These are phyloP conservation scores for Hylomyscus alleni DNA, from an alignment of 2,797 vertebrate genomes.

Conservation along the genomic window DNA sequence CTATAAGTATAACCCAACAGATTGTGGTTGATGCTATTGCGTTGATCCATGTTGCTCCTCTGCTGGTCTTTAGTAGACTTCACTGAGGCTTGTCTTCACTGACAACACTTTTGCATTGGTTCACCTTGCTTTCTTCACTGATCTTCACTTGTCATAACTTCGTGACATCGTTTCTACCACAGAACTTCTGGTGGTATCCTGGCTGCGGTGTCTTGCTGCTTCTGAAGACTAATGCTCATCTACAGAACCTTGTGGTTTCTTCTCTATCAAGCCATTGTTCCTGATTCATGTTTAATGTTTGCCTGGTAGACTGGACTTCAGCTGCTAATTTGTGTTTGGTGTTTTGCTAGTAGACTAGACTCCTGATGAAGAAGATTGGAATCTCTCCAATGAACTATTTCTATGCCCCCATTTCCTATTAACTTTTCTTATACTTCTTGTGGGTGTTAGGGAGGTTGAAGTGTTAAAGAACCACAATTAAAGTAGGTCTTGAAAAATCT, in stretches of 20 bases:
- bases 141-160: background rate
- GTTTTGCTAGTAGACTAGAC: background rate
- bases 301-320: background rate
- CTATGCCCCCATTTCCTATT: background rate
- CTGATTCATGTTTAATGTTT: background rate
- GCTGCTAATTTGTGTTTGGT: background rate
- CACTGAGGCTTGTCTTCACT: background rate
- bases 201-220: background rate
- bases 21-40: background rate
- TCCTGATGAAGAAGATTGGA: background rate
- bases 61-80: background rate
- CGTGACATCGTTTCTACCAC: background rate
- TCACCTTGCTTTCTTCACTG: background rate
- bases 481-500: background rate
- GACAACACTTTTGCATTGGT: background rate
- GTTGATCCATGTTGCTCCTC: background rate
- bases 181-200: background rate
- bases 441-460: background rate
- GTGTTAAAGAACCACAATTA: background rate
- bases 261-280: background rate
- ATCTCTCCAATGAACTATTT: background rate
- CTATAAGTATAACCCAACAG: background rate
- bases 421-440: background rate
- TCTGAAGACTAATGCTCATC: background rate
- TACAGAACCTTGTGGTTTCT: background rate